Conservation (phyloP, 1,140 invertebrate species). For the Hylyphantes graminicola region DNA sequence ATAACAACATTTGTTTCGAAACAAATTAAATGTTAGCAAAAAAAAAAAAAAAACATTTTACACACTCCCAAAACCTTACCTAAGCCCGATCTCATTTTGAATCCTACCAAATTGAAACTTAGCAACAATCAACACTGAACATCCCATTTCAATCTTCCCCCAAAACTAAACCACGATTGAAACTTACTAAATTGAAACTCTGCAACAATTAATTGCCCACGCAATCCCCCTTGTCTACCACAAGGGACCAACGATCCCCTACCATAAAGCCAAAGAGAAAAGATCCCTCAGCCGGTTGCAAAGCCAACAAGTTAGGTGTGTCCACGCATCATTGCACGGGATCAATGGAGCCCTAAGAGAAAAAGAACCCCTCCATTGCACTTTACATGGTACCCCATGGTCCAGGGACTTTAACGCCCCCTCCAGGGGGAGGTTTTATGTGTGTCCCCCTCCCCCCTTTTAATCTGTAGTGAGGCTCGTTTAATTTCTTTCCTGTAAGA, state of each 20-base stretch:
- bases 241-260: conserved; percentile 21
- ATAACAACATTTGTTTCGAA: no score
- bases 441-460: conserved; percentile 29
- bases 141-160: not conserved
- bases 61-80: no score
- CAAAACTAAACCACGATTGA: not conserved
- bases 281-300: not conserved
- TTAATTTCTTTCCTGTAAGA: conserved; percentile 20
- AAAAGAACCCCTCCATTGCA: conserved; percentile 34
- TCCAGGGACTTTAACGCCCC: conserved; percentile 26
- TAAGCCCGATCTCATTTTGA: no score
- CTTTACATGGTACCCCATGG: conserved; percentile 39
- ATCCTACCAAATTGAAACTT: no score
- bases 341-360: conserved; percentile 20
- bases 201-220: conserved; percentile 9
- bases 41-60: no score
- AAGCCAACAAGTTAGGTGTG: conserved; percentile 44
- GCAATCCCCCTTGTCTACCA: conserved; percentile 4
- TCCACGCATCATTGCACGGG: conserved; percentile 29
- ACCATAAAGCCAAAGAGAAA: not conserved
- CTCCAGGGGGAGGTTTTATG: conserved; percentile 39
- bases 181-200: not conserved
- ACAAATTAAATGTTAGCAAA: no score
- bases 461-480: conserved; percentile 30
- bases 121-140: not conserved